Percentiles rank a stretch among this genome's conserved stretches.
phyloP scores from a whole-genome alignment of 2,797 vertebrate genomes.

The Hydrophis major region DNA sequence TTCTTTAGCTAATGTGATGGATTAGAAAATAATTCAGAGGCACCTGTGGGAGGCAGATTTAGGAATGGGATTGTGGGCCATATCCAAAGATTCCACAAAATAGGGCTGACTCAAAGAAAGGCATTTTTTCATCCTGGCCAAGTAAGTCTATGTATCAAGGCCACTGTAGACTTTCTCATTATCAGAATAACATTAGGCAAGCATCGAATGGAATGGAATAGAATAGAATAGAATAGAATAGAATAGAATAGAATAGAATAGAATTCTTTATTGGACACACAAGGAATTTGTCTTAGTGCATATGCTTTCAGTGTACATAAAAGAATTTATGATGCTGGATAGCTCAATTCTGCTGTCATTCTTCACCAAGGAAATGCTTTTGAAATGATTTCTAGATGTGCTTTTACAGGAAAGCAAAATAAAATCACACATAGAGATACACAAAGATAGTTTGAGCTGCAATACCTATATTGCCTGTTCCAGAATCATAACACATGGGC shows the following conservation, averaged over 20 bases:
- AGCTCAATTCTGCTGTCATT: background rate
- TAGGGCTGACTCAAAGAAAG: background rate
- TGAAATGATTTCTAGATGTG: background rate
- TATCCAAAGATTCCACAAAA: background rate
- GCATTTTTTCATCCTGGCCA: background rate
- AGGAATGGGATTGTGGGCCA: background rate
- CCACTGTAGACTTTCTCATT: background rate
- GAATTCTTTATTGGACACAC: too few species aligned
- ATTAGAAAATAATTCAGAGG: background rate
- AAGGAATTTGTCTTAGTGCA: too few species aligned
- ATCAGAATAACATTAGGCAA: background rate
- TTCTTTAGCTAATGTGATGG: background rate
- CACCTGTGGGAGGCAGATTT: too few species aligned
- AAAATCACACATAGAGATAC: background rate
- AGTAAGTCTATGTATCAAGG: background rate
- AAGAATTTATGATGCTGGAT: background rate
- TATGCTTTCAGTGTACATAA: too few species aligned
- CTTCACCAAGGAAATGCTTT: background rate
- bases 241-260: too few species aligned
- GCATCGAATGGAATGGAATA: background rate
- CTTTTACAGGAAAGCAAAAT: background rate
- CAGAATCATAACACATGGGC: background rate
- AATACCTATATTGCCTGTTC: conserved; percentile 8
- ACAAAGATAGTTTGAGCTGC: background rate
- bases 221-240: too few species aligned